Evolutionary conservation across 1,140 invertebrate genomes (phyloP).

Genomic region (Tetraneura akinire): DNA sequence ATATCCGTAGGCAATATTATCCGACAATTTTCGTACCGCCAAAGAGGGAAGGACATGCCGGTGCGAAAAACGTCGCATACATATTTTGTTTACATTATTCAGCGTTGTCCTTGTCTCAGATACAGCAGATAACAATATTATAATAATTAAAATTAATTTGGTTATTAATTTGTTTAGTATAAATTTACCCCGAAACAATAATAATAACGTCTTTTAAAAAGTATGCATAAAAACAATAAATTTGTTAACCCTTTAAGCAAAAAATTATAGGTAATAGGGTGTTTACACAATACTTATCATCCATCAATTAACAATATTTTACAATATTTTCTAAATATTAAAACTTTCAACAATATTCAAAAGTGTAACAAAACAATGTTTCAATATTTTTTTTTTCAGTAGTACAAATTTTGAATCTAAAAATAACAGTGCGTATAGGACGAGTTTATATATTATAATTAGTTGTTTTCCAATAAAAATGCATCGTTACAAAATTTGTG

Average conservation of each 20-base stretch:
- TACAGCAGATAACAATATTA: constrained; percentile 49
- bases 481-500: constrained; percentile 50
- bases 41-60: constrained; percentile 51
- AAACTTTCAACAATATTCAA: constrained; percentile 51
- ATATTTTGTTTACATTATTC: constrained; percentile 51
- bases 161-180: constrained; percentile 44
- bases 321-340: constrained; percentile 50
- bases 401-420: constrained; percentile 49
- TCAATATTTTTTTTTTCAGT: constrained; percentile 32
- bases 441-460: constrained; percentile 44
- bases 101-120: constrained; percentile 51
- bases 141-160: constrained; percentile 46
- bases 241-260: constrained; percentile 49
- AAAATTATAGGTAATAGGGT: constrained; percentile 42
- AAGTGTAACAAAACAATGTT: constrained; percentile 50
- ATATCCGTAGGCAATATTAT: constrained; percentile 51
- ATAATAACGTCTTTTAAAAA: constrained; percentile 49
- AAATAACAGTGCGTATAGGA: constrained; percentile 49
- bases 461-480: constrained; percentile 46
- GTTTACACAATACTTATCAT: constrained; percentile 51
- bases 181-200: constrained; percentile 50
- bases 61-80: constrained; percentile 51
- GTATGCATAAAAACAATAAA: constrained; percentile 41
- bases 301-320: constrained; percentile 51
- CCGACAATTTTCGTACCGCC: constrained; percentile 51